Percentiles rank a stretch among this genome's conserved stretches.
Conservation (phyloP, 2,888 invertebrate genomes). For the Drosophila borborema region DNA sequence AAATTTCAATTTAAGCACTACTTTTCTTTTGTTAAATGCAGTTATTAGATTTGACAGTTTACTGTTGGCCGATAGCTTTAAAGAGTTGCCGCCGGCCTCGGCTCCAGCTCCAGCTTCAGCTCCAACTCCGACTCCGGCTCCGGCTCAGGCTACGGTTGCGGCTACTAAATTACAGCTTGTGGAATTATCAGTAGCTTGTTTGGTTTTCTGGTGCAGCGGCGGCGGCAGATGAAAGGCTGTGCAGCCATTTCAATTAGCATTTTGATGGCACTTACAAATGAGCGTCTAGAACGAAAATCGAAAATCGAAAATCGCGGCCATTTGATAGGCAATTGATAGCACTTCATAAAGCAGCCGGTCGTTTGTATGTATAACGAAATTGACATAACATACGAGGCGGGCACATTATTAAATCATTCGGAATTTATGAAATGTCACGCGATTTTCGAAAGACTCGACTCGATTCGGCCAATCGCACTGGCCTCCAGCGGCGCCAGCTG, state of each 20-base stretch:
- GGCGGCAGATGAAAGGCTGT: slow-evolving; percentile 71
- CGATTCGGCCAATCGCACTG: slow-evolving; percentile 49
- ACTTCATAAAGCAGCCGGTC: slow-evolving; percentile 75
- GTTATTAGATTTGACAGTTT: slow-evolving; percentile 81
- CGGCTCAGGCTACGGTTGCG: slow-evolving; percentile 18
- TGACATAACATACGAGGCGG: slow-evolving; percentile 30
- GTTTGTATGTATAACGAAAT: slow-evolving; percentile 52
- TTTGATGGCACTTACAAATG: slow-evolving; percentile 77
- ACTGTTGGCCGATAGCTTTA: slow-evolving; percentile 59
- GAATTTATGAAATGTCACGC: slow-evolving; percentile 70
- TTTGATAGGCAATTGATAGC: slow-evolving; percentile 77
- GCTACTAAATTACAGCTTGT: slow-evolving; percentile 70
- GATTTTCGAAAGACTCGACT: slow-evolving; percentile 71
- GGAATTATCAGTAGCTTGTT: slow-evolving; percentile 68
- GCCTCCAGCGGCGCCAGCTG: slow-evolving; percentile 70
- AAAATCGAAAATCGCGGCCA: slow-evolving; percentile 41
- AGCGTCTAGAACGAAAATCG: slow-evolving; percentile 58
- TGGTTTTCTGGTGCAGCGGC: slow-evolving; percentile 73
- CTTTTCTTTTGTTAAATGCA: slow-evolving; percentile 72
- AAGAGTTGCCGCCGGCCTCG: slow-evolving; percentile 49
- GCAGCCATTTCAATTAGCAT: slow-evolving; percentile 76
- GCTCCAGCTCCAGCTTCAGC: slow-evolving; percentile 38
- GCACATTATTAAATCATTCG: slow-evolving; percentile 66
- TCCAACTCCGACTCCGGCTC: slow-evolving; percentile 12
- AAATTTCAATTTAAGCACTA: slow-evolving; percentile 71